Evolutionary conservation across 1,140 invertebrate genomes (phyloP).

Genomic region (Nasonia giraulti): DNA sequence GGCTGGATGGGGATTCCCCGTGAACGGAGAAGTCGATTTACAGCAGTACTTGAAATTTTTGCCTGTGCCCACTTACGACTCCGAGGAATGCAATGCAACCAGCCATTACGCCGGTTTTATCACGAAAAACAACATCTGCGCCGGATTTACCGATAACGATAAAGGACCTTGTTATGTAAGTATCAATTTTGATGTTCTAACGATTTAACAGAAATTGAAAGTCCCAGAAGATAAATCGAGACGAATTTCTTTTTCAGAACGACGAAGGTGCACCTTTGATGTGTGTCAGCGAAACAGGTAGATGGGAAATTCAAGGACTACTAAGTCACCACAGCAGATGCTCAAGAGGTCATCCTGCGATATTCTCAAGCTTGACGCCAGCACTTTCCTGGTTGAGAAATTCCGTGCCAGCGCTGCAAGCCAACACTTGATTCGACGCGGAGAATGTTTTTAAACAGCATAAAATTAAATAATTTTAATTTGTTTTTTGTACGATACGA

Average conservation of each 20-base stretch:
- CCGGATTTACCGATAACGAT: constrained; percentile 75
- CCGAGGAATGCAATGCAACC: constrained; percentile 77
- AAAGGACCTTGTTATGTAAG: constrained; percentile 79
- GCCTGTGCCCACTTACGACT: constrained; percentile 75
- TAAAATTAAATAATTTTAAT: constrained; percentile 15
- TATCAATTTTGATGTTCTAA: constrained; percentile 52
- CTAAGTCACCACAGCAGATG: constrained; percentile 78
- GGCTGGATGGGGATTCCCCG: constrained; percentile 77
- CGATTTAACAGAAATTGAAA: constrained; percentile 15
- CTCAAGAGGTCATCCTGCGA: constrained; percentile 77
- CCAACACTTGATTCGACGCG: constrained; percentile 55
- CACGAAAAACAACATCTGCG: constrained; percentile 76
- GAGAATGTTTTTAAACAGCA: constrained; percentile 13
- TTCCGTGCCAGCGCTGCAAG: constrained; percentile 68
- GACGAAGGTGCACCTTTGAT: constrained; percentile 80
- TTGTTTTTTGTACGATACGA: not conserved
- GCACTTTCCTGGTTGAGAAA: constrained; percentile 68
- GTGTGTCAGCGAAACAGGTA: constrained; percentile 76
- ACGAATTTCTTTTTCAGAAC: constrained; percentile 72
- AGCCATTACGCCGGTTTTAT: constrained; percentile 78
- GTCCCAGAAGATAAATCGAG: not conserved
- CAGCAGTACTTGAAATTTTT: constrained; percentile 76
- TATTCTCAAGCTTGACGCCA: constrained; percentile 73
- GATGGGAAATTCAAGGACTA: constrained; percentile 79
- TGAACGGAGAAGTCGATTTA: constrained; percentile 74